Evolutionary conservation across 2,797 vertebrate species (phyloP).

Genomic region (Florisuga fusca): DNA sequence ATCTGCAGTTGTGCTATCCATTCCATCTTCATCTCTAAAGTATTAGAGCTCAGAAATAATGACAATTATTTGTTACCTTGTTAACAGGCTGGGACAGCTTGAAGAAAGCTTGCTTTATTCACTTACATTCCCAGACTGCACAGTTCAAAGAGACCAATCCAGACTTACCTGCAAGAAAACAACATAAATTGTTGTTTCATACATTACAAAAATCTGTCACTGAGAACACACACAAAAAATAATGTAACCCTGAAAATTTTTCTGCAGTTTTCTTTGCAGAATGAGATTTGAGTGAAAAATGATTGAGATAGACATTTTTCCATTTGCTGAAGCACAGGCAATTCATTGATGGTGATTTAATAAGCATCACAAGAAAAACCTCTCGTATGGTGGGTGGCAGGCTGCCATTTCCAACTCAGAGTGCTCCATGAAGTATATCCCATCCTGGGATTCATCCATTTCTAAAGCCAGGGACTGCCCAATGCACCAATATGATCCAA

Average conservation of each 20-base stretch:
- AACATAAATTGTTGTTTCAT: constrained; percentile 57
- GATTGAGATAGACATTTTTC: not conserved
- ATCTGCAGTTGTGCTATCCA: not conserved
- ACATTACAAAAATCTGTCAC: not conserved
- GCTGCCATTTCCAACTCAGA: not conserved
- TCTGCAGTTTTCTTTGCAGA: not conserved
- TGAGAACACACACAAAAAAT: not conserved
- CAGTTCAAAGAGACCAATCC: constrained; percentile 53
- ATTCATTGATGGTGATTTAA: not conserved
- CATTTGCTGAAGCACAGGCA: not conserved
- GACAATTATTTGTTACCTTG: constrained; percentile 45
- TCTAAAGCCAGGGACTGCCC: not conserved
- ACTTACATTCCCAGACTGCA: constrained; percentile 53
- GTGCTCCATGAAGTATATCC: not conserved
- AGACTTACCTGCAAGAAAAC: constrained; percentile 80
- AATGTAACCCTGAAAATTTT: not conserved
- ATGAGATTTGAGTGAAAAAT: not conserved
- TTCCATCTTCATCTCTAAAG: not conserved
- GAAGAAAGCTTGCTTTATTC: constrained; percentile 72
- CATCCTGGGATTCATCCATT: not conserved
- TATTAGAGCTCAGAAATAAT: not conserved
- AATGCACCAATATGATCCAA: rapidly evolving
- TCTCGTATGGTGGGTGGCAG: not conserved
- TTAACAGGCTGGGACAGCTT: constrained; percentile 48
- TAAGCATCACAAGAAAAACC: not conserved